Percentiles rank a stretch among this genome's conserved stretches.
Evolutionary conservation across 2,113 vertebrate genomes (phyloP).

Genomic region (Gymnorhina tibicen): DNA sequence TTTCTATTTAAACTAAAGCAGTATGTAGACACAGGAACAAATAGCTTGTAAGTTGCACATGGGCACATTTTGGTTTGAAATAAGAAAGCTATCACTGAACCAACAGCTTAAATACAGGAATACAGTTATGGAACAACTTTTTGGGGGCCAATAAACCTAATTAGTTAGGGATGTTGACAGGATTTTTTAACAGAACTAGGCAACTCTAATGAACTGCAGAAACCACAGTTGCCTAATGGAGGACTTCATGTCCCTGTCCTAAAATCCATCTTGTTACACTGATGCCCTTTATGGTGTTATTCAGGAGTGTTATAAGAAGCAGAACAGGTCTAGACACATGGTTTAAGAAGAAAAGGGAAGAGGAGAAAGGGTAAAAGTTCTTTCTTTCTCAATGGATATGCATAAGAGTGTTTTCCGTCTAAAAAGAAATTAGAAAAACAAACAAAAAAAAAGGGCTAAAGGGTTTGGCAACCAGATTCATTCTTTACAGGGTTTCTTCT

Average conservation of each 20-base stretch:
- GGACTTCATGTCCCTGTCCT: background rate
- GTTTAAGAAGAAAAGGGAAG: background rate
- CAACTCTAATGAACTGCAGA: background rate
- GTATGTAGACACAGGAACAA: background rate
- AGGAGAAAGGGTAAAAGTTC: background rate
- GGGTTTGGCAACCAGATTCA: background rate
- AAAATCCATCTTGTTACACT: background rate
- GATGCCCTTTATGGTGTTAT: background rate
- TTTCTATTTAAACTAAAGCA: background rate
- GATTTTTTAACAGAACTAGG: background rate
- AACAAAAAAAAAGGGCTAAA: background rate
- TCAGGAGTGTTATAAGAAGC: background rate
- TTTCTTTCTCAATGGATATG: background rate
- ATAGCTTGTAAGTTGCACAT: background rate
- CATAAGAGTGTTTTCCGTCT: background rate
- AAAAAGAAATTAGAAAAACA: background rate
- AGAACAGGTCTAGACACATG: background rate
- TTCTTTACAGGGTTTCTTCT: background rate
- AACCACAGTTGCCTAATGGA: background rate
- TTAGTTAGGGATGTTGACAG: background rate
- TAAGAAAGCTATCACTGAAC: background rate
- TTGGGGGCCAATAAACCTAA: background rate
- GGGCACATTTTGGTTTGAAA: background rate
- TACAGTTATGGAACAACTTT: background rate
- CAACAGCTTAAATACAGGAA: background rate